Evolutionary conservation across 92 coral and sea anemone species (phyloP), one percentile per base, ranked within the genome.

Genomic region (Porites rus): DNA sequence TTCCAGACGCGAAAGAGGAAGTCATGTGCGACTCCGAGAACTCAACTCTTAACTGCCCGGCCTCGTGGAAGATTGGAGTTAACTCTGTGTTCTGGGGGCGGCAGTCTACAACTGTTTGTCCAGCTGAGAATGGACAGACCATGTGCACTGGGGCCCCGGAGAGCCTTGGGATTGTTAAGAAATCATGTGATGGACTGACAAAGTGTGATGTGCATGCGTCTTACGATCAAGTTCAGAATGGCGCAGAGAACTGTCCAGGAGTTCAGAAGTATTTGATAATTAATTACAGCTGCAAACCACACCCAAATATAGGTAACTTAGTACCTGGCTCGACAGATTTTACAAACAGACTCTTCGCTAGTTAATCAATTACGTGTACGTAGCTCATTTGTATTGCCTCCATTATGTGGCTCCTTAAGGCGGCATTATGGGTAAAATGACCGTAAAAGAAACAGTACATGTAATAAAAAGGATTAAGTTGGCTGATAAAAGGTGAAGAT

Each of bases 141-240:
- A 97, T 94, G 98, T 97, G 99, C 90, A 97, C 99, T 24, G 99
- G 99, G 24, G 99, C 99, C 18, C 91, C 97, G 4, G 99, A 97
- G 89, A 97, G 99, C 76, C 95, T 97, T 85, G 92, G 91, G 18
- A 95, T 97, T 77, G 93, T 97, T 62, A 97, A 90, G 88, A 95
- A 95, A 87, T 92, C 95, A 87, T 97, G 99, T 82, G 97, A 97
- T 65, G 97, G 93, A 16, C 78, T 89, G 19, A 93, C 95, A 20
- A 88, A 92, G 70, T 97, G 99, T 73, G 96, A 93, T 31, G 87
- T 97, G 69, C 96, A 92, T 70, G 96, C 97, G 12, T 83, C 97
- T 1, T 90, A 86, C 65, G 90, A 93, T 43, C 90, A 90, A 85
- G 99, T 97, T 28, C 99, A 97, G 76, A 95, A 97, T 75, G 99